Base-by-base conservation (phyloP, 2,888 invertebrate species). In the Gastrophysa polygoni region DNA sequence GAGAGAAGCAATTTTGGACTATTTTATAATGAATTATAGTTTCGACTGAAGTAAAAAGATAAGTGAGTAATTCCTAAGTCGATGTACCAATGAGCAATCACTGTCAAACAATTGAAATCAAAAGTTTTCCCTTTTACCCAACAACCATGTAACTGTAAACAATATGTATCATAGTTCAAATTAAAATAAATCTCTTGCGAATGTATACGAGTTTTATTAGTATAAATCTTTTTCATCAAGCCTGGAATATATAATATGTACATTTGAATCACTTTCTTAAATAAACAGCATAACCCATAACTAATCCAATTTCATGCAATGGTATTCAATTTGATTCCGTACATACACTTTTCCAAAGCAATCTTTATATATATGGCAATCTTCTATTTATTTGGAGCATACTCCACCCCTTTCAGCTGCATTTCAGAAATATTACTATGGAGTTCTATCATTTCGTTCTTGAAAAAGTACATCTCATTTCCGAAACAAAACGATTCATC, bases 41-140 rank as follows among this genome's bases (percentile, higher is more conserved):
- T 67, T 69, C 61, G 62, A 66, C 65, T 66, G 63, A 64, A 55
- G 59, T 65, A 63, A 59, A 52, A 58, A 34, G 38, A 61, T 63
- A 63, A 61, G 54, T 61, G 59, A 38, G 63, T 59, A 62, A 58
- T 52, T 63, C 62, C 65, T 67, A 64, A 67, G 67, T 77, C 73
- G 74, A 72, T 77, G 77, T 77, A 77, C 73, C 73, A 75, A 73
- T 73, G 69, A 71, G 72, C 75, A 77, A 77, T 77, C 75, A 77
- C 71, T 74, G 72, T 75, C 71, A 72, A 64, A 74, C 68, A 69
- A 68, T 70, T 75, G 74, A 73, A 74, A 76, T 75, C 74, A 70
- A 69, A 68, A 71, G 71, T 69, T 67, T 64, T 66, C 66, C 72
- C 73, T 71, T 68, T 59, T 6, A 38, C 38, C 38, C 38, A 4